Conservation (phyloP, 2,888 invertebrate genomes). For the Andrena dorsata region DNA sequence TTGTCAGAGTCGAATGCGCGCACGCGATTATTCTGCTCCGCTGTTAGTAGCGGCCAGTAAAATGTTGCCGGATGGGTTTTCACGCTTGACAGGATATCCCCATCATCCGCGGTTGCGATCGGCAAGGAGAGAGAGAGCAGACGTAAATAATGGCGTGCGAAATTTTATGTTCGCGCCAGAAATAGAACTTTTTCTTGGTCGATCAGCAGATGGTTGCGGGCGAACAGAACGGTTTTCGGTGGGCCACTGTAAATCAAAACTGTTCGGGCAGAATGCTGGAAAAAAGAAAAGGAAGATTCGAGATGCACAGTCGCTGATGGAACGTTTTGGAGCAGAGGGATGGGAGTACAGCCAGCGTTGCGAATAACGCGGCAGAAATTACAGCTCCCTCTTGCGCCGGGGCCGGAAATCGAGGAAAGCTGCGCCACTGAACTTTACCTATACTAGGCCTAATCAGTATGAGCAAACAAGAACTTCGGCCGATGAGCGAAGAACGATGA, state of each 20-base stretch:
- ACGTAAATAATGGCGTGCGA: slow-evolving; percentile 60
- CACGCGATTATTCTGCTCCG: slow-evolving; percentile 28
- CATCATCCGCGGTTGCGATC: slow-evolving; percentile 47
- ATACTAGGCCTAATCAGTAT: slow-evolving; percentile 37
- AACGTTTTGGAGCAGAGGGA: too few species aligned
- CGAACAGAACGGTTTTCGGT: slow-evolving; percentile 9
- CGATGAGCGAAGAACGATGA: slow-evolving; percentile 40
- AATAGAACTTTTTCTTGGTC: slow-evolving; percentile 47
- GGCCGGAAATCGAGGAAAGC: slow-evolving; percentile 20
- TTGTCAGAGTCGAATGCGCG: slow-evolving; percentile 17
- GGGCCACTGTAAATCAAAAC: not conserved
- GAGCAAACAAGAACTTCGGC: slow-evolving; percentile 51
- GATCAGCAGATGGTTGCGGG: slow-evolving; percentile 6
- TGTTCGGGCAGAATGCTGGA: not conserved
- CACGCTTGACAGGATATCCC: slow-evolving; percentile 59
- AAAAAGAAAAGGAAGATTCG: too few species aligned
- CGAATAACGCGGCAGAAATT: slow-evolving; percentile 8
- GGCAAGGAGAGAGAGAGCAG: slow-evolving; percentile 36
- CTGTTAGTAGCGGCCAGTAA: slow-evolving; percentile 32
- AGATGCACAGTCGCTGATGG: too few species aligned
- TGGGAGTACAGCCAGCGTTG: not conserved
- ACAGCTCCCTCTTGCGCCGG: slow-evolving; percentile 10
- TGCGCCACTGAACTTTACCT: slow-evolving; percentile 45
- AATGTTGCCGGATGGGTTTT: slow-evolving; percentile 55
- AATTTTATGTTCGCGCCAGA: slow-evolving; percentile 57